Conservation (phyloP, 2,113 vertebrate species). For the Atlantisia rogersi region DNA sequence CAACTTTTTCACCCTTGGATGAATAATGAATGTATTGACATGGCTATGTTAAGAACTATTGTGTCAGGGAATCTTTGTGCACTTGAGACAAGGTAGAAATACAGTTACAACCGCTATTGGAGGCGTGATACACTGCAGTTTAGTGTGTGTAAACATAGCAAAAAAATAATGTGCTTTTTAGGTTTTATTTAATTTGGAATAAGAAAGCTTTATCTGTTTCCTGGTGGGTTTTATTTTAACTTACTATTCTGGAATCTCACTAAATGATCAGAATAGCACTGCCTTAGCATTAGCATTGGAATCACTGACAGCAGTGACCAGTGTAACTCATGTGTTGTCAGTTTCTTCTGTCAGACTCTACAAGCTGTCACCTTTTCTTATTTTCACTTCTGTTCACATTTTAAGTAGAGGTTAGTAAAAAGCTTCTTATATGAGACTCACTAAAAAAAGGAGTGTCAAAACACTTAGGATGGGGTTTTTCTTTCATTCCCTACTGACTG, state of each 20-base stretch:
- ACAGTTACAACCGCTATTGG: background rate
- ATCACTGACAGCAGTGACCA: background rate
- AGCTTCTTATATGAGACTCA: background rate
- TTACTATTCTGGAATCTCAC: background rate
- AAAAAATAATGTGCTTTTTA: background rate
- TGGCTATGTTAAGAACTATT: background rate
- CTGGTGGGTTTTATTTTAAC: background rate
- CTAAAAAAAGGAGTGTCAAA: background rate
- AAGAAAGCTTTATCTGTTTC: background rate
- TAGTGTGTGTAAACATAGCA: background rate
- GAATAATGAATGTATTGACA: background rate
- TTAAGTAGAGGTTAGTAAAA: background rate
- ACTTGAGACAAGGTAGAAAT: background rate
- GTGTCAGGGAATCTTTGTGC: background rate
- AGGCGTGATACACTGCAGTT: background rate
- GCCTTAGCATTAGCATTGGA: background rate
- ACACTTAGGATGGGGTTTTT: background rate
- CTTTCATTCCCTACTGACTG: background rate
- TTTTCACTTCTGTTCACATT: background rate
- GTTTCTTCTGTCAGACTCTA: background rate
- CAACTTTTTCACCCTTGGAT: conserved; percentile 8
- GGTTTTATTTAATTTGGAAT: background rate
- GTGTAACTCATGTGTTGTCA: background rate
- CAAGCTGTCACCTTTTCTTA: background rate
- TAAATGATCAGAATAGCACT: background rate